phyloP scores from a whole-genome alignment of 2,113 vertebrate genomes.

The Cervus canadensis region DNA sequence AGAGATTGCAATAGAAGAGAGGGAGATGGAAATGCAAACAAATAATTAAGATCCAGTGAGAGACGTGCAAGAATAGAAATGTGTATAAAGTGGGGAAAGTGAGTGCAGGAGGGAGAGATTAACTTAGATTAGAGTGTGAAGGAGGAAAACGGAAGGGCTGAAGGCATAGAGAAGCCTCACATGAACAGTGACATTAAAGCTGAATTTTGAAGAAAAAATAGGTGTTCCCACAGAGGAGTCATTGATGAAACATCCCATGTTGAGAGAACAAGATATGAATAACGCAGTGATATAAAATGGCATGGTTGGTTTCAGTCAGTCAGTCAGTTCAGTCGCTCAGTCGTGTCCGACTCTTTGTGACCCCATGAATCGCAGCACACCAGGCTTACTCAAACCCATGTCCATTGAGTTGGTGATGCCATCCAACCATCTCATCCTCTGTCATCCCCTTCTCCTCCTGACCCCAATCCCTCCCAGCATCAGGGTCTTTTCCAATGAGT shows the following conservation, averaged over 20 bases:
- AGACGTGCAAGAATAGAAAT: neutral
- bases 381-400: too few species aligned
- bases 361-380: too few species aligned
- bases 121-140: neutral
- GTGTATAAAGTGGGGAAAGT: too few species aligned
- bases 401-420: too few species aligned
- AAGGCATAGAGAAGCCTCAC: neutral
- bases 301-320: neutral
- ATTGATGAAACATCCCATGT: neutral
- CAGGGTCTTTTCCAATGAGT: too few species aligned
- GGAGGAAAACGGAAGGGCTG: neutral
- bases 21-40: neutral
- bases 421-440: too few species aligned
- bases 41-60: neutral
- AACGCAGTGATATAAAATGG: neutral
- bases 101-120: neutral
- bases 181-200: neutral
- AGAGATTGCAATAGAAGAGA: neutral
- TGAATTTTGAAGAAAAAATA: neutral
- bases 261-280: neutral
- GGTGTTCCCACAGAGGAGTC: neutral
- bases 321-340: too few species aligned
- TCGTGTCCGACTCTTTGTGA: fast-evolving
- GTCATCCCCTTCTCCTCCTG: too few species aligned
- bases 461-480: too few species aligned